Conservation (phyloP, 2,113 vertebrate genomes). For the Procavia capensis region DNA sequence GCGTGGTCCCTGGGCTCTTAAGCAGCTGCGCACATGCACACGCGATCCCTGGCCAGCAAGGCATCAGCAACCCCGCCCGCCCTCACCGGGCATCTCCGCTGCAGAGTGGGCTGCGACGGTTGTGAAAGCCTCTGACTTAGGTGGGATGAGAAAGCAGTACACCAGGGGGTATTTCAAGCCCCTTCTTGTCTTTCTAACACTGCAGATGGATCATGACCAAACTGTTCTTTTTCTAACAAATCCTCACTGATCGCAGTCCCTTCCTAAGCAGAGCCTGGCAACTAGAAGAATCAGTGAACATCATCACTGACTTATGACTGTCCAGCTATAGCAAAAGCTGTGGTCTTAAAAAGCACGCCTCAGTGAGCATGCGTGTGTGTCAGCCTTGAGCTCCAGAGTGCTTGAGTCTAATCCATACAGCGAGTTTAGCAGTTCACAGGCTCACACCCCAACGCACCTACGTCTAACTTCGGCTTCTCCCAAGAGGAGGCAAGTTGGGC, state of each 20-base stretch:
- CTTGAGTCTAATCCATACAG: background rate
- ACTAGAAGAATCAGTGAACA: background rate
- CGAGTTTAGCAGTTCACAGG: background rate
- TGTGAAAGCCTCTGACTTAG: conserved; percentile 18
- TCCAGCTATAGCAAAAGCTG: background rate
- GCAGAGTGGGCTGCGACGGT: background rate
- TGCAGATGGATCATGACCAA: background rate
- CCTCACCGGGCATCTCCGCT: background rate
- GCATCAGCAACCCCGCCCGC: conserved; percentile 16
- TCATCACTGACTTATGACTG: accelerated
- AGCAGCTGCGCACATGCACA: conserved; percentile 57
- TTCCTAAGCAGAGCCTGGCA: background rate
- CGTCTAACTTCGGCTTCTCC: background rate
- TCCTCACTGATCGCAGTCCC: background rate
- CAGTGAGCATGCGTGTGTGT: background rate
- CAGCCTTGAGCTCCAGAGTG: background rate
- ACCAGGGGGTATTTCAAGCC: conserved; percentile 26
- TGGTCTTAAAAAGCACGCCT: background rate
- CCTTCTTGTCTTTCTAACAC: conserved; percentile 20
- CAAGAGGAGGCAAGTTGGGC: background rate
- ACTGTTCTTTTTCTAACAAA: background rate
- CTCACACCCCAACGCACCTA: background rate
- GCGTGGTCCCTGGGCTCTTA: conserved; percentile 74
- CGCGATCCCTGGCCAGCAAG: conserved; percentile 30
- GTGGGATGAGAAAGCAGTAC: background rate